phyloP scores from a whole-genome alignment of 1,140 invertebrate genomes.

The Cydia amplana region DNA sequence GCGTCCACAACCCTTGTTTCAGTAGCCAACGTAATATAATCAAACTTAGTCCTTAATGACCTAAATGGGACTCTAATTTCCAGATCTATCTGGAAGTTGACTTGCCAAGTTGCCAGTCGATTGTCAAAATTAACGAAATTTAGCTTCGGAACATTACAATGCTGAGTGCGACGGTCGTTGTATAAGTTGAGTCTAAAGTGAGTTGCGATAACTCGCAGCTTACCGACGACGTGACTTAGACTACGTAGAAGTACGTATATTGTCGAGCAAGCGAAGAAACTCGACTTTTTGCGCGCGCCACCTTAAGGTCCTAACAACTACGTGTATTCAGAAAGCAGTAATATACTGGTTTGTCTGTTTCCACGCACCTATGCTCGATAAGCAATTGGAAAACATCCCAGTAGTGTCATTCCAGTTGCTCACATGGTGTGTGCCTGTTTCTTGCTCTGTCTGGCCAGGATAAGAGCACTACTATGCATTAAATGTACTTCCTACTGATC shows the following conservation, averaged over 20 bases:
- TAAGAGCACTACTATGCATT: too few relatives aligned
- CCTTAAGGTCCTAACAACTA: not conserved
- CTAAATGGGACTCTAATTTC: not conserved
- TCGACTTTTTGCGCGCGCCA: not conserved
- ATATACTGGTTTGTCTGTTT: not conserved
- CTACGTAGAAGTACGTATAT: not conserved
- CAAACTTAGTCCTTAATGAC: not conserved
- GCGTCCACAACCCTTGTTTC: too few relatives aligned
- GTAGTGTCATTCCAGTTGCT: not conserved
- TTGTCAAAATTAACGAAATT: slow-evolving; percentile 30
- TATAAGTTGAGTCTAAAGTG: slow-evolving; percentile 25
- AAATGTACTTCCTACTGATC: not conserved
- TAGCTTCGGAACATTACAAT: slow-evolving; percentile 29
- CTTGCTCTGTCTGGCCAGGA: too few relatives aligned
- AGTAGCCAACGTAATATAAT: too few relatives aligned
- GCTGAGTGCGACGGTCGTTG: slow-evolving; percentile 17
- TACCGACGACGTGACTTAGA: slow-evolving; percentile 30
- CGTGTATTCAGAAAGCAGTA: not conserved
- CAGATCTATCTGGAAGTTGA: slow-evolving; percentile 5
- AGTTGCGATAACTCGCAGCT: slow-evolving; percentile 30
- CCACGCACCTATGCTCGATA: not conserved
- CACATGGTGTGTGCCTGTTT: too few relatives aligned
- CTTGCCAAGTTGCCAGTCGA: slow-evolving; percentile 21
- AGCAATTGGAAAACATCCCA: not conserved
- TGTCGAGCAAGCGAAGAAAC: not conserved